Conservation (phyloP, 2,797 vertebrate genomes). For the Sebastiscus albofasciatus region DNA sequence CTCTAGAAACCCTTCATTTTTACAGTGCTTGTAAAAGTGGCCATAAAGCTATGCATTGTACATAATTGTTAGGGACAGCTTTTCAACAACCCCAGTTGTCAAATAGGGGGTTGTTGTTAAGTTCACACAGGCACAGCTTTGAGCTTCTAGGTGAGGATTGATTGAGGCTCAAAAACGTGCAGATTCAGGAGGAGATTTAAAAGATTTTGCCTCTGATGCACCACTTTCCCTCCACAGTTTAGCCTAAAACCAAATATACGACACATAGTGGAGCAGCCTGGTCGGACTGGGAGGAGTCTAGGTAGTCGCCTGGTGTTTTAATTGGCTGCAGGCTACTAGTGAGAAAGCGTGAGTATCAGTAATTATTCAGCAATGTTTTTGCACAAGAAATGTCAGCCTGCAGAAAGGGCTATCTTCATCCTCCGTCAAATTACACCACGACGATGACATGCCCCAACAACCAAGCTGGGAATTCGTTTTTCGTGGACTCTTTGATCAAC, state of each 20-base stretch:
- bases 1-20: conserved; percentile 69
- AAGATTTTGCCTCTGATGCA: conserved; percentile 41
- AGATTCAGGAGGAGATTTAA: conserved; percentile 29
- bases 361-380: conserved; percentile 99
- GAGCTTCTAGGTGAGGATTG: conserved; percentile 1
- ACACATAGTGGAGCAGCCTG: conserved; percentile 74
- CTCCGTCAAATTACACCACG: conserved; percentile 97
- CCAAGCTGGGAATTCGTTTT: conserved; percentile 95
- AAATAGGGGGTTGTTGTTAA: conserved; percentile 50
- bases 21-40: conserved; percentile 78
- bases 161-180: neutral
- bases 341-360: conserved; percentile 96
- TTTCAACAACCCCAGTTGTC: conserved; percentile 61
- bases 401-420: conserved; percentile 97
- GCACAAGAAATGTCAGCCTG: conserved; percentile 99
- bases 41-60: conserved; percentile 72
- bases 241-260: conserved; percentile 86
- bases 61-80: conserved; percentile 71
- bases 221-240: conserved; percentile 52
- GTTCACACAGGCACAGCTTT: conserved; percentile 17
- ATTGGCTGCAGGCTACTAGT: conserved; percentile 93
- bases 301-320: conserved; percentile 87
- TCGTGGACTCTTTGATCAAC: conserved; percentile 98
- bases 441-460: conserved; percentile 99
- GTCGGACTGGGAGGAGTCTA: conserved; percentile 94